These are phyloP conservation scores for Tillus elongatus DNA, from an alignment of 2,888 invertebrate species.

Conservation along the genomic window DNA sequence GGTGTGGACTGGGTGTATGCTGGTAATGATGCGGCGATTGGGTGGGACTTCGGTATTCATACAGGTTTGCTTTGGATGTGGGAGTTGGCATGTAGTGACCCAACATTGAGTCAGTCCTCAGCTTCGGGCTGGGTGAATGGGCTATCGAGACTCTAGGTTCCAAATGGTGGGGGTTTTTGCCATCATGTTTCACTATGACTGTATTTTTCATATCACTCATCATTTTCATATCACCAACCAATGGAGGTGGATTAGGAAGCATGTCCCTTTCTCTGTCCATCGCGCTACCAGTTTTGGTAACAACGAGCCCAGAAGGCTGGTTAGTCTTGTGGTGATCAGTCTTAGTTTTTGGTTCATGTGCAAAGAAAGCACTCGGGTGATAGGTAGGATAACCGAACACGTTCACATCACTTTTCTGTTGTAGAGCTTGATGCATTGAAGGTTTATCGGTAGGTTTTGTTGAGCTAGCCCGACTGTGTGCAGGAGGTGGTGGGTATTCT, in stretches of 20 bases:
- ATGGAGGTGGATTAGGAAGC: slow-evolving; percentile 47
- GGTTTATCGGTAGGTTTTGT: slow-evolving; percentile 31
- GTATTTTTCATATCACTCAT: slow-evolving; percentile 60
- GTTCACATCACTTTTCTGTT: slow-evolving; percentile 56
- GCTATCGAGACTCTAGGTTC: slow-evolving; percentile 45
- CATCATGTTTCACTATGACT: slow-evolving; percentile 72
- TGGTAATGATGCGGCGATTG: slow-evolving; percentile 42
- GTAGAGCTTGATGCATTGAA: slow-evolving; percentile 17
- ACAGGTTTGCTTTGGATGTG: slow-evolving; percentile 40
- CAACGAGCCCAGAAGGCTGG: slow-evolving; percentile 32
- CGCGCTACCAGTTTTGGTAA: slow-evolving; percentile 35
- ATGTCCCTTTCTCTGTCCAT: slow-evolving; percentile 28
- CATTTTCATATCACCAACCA: slow-evolving; percentile 56
- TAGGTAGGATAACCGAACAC: slow-evolving; percentile 59
- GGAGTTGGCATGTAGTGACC: slow-evolving; percentile 49
- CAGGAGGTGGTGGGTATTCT: slow-evolving; percentile 44
- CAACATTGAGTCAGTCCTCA: slow-evolving; percentile 46
- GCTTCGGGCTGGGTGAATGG: slow-evolving; percentile 51
- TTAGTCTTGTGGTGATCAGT: slow-evolving; percentile 43
- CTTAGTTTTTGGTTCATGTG: slow-evolving; percentile 54
- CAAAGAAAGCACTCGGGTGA: slow-evolving; percentile 41
- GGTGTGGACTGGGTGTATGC: slow-evolving; percentile 34
- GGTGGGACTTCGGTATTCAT: slow-evolving; percentile 41
- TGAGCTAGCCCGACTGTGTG: slow-evolving; percentile 36
- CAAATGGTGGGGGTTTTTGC: slow-evolving; percentile 51